phyloP scores from a whole-genome alignment of 1,140 invertebrate genomes.

The Scaptomyza graminum region DNA sequence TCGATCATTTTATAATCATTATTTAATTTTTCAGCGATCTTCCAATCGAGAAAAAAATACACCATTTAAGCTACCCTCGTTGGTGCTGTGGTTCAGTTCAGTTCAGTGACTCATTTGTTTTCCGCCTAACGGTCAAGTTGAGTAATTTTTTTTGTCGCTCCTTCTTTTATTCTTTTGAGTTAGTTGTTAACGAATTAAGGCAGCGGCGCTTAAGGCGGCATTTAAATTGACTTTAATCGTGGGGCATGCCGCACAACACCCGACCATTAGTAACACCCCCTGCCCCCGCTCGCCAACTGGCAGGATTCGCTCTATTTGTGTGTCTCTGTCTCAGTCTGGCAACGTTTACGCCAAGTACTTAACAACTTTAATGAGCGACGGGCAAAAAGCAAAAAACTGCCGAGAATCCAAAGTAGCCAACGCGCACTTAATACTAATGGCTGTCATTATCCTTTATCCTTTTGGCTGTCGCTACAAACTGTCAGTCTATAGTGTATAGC shows the following conservation, averaged over 20 bases:
- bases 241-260: constrained; percentile 20
- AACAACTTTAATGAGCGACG: constrained; percentile 77
- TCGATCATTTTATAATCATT: no score
- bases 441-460: constrained; percentile 82
- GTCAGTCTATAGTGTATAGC: constrained; percentile 38
- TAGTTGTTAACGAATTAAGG: constrained; percentile 59
- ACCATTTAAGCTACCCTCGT: background rate
- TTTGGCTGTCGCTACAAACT: constrained; percentile 77
- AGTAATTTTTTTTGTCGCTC: background rate
- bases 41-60: background rate
- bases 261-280: constrained; percentile 21
- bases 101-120: constrained; percentile 36
- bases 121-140: background rate
- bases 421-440: constrained; percentile 81
- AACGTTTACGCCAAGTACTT: constrained; percentile 76
- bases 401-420: constrained; percentile 66
- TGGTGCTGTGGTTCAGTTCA: constrained; percentile 2
- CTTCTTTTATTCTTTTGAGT: constrained; percentile 10
- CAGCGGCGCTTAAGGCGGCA: constrained; percentile 55
- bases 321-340: constrained; percentile 33
- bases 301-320: background rate
- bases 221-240: constrained; percentile 76
- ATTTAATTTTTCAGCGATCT: background rate
- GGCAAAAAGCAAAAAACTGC: constrained; percentile 34
- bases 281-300: background rate